Evolutionary conservation across 2,888 invertebrate species (phyloP).

Genomic region (Minunthozetes semirufus): DNA sequence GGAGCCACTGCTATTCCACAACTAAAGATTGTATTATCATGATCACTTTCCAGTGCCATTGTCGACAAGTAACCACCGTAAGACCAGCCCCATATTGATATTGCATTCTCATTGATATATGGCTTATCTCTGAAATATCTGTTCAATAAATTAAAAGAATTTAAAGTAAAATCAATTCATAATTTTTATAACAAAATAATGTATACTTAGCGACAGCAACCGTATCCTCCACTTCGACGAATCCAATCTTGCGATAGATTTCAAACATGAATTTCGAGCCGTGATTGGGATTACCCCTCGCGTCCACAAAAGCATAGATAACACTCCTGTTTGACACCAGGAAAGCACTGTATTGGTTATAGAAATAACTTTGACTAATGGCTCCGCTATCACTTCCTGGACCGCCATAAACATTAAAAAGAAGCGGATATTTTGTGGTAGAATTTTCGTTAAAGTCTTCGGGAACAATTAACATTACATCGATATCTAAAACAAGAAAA

Average conservation of each 20-base stretch:
- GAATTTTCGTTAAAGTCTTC: background rate
- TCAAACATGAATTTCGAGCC: conserved; percentile 77
- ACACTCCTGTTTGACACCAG: conserved; percentile 66
- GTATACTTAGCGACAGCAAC: conserved; percentile 51
- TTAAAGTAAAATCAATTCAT: background rate
- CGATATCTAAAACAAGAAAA: background rate
- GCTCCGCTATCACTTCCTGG: conserved; percentile 60
- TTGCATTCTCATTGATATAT: conserved; percentile 77
- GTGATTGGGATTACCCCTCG: conserved; percentile 76
- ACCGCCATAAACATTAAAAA: conserved; percentile 70
- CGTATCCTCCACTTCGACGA: conserved; percentile 87
- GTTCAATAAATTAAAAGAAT: background rate
- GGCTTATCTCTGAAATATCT: conserved; percentile 71
- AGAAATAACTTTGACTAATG: conserved; percentile 58
- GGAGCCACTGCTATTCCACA: conserved; percentile 93
- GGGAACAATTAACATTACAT: conserved; percentile 13
- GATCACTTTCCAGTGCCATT: conserved; percentile 71
- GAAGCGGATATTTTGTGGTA: conserved; percentile 66
- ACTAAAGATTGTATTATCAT: conserved; percentile 67
- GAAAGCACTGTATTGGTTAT: conserved; percentile 50
- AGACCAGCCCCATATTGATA: conserved; percentile 93
- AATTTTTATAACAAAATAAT: background rate
- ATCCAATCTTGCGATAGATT: conserved; percentile 76
- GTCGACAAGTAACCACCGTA: conserved; percentile 88
- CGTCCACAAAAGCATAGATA: conserved; percentile 86